A percentile compares a stretch with the other conserved stretches of the same genome.
Evolutionary conservation across 1,140 invertebrate genomes (phyloP).

Genomic region (Psilanteris sp.): DNA sequence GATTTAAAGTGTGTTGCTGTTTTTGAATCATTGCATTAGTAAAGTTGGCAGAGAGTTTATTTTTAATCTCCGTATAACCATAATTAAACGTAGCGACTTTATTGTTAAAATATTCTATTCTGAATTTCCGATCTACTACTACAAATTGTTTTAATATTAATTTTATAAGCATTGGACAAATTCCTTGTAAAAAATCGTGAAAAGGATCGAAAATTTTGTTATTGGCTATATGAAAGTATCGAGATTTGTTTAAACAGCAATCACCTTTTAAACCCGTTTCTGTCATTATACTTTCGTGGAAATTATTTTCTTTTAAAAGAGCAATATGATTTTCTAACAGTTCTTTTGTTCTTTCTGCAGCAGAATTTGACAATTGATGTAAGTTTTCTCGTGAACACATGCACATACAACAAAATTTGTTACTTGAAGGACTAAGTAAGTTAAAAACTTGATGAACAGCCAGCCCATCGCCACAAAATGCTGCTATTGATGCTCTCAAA

Average conservation of each 20-base stretch:
- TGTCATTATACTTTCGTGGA: neutral
- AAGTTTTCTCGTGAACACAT: slow-evolving; percentile 1
- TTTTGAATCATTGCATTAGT: too few relatives aligned
- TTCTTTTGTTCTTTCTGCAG: neutral
- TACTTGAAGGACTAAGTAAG: slow-evolving; percentile 11
- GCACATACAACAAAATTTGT: slow-evolving; percentile 7
- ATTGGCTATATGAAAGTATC: slow-evolving; percentile 55
- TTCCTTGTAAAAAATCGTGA: slow-evolving; percentile 56
- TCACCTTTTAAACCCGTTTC: slow-evolving; percentile 32
- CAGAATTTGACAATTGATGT: neutral
- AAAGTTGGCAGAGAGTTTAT: slow-evolving; percentile 64
- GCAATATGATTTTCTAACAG: neutral
- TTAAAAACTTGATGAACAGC: slow-evolving; percentile 10
- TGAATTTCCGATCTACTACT: too few relatives aligned
- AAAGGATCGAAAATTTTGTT: slow-evolving; percentile 61
- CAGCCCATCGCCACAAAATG: slow-evolving; percentile 17
- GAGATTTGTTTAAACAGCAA: slow-evolving; percentile 31
- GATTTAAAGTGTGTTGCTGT: slow-evolving; percentile 20
- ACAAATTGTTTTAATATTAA: slow-evolving; percentile 23
- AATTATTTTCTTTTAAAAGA: neutral
- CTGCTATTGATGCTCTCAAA: slow-evolving; percentile 6
- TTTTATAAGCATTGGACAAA: slow-evolving; percentile 49
- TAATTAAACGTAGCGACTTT: too few relatives aligned
- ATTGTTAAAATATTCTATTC: too few relatives aligned
- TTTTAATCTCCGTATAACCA: slow-evolving; percentile 49